Base-by-base conservation (phyloP, 2,113 vertebrate species). In the Engystomops pustulosus region DNA sequence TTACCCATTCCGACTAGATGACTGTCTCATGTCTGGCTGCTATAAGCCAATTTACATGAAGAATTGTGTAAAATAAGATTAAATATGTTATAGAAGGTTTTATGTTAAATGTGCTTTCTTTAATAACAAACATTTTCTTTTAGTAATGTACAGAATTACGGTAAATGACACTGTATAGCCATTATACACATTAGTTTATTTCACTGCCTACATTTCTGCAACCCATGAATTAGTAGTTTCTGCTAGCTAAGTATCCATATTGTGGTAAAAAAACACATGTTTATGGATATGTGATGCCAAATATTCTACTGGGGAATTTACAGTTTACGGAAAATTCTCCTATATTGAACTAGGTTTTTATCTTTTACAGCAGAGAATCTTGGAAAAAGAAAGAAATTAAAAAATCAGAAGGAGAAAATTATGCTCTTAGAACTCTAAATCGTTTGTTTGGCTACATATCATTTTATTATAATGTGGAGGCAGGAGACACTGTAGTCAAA, bases 331-430 rank as follows among this genome's bases (percentile, higher is more conserved):
- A 36, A 77, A 53, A 53, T 27, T 55, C 49, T 77, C 18, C 32
- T 77, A n/a, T 32, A 12, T 6, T 55, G 4, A 77, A 53, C 18
- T 18, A n/a, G 1, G 15, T 12, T 23, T 32, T 30, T 32, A 34
- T 77, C 17, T 78, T 78, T 60, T 34, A 58, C 34, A 60, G n/a
- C 75, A 78, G 11, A 60, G 11, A 77, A 41, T 18, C 53, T 78
- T 60, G 34, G 11, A 34, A n/a, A 25, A 34, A 58, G 20, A 78
- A 38, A 38, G 20, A 78, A 25, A 7, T 60, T 23, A 60, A 78
- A 78, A 20, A 60, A 60, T 60, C 11, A 44, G 34, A 11, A 27
- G 36, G 53, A 78, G 17, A 4, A 38, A 69, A n/a, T 36, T 51
- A 41, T 12, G 30, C 25, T 27, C 58, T 62, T 14, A 30, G 58